Evolutionary conservation across 92 coral and sea anemone genomes (phyloP), one percentile per base, ranked within the genome.

Genomic region (Heteractis magnifica): DNA sequence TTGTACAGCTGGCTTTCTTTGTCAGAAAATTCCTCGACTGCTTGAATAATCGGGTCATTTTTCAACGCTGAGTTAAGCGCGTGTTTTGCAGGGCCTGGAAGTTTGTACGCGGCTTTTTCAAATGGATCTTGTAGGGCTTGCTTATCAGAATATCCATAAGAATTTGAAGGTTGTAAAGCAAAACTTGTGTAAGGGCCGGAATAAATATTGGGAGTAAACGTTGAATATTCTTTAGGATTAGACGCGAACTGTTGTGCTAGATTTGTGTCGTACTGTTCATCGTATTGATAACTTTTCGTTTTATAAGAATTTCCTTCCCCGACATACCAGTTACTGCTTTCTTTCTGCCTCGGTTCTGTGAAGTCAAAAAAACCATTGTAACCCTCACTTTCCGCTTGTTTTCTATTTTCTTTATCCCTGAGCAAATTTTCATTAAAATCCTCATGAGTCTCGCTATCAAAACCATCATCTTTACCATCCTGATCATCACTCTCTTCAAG

Each of bases 41-140:
- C 92, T 41, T 79, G 87, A 59, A 93, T 88, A 10, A 92, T 83
- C 14, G 97, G 97, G 73, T 93, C 97, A 70, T 90, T 93, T 71
- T 72, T 65, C n/a, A 85, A 44, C 51, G 79, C 88, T 23, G 81
- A 77, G 26, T 41, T 85, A 0, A 85, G 72, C 21, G 88, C 88
- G 51, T 85, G 88, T 48, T 51, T 56, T 5, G 81, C 81, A 50
- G 55, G 55, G 15, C 53, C 55, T 5, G 88, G 83, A 1, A 85
- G 79, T 20, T 19, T 78, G 20, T 62, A 8, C 5, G 84, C 1
- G 6, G 18, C 52, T 70, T 81, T 60, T 49, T 62, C 34, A 18
- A 56, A 23, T 10, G 81, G 53, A 23, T 78, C 81, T 12, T 16
- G 74, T 7, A 53, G 10, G 2, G 4, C 52, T 78, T 23, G 18